A percentile compares a stretch with the other conserved stretches of the same genome.
Conservation (phyloP, 2,113 vertebrate species). For the Menidia beryllina region DNA sequence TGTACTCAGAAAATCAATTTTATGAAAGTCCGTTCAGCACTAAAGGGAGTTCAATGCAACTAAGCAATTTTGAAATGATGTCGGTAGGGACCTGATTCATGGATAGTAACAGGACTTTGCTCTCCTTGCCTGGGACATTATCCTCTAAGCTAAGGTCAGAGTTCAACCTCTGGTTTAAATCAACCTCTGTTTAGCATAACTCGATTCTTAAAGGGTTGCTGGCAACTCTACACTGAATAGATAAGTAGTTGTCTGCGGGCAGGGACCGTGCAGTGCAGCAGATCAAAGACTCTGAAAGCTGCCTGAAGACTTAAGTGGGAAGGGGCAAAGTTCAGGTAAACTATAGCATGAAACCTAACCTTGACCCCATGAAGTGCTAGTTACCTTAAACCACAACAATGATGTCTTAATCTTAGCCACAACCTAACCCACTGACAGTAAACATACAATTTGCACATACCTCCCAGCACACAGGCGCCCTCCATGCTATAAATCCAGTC, state of each 20-base stretch:
- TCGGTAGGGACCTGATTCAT: conserved; percentile 90
- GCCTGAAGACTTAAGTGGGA: conserved; percentile 39
- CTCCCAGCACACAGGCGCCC: conserved; percentile 53
- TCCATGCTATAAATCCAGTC: conserved; percentile 66
- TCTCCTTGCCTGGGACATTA: conserved; percentile 91
- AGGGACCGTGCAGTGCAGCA: conserved; percentile 44
- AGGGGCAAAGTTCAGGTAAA: conserved; percentile 62
- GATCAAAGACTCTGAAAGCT: conserved; percentile 65
- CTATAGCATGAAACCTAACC: conserved; percentile 54
- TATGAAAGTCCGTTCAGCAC: conserved; percentile 97
- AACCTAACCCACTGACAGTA: conserved; percentile 59
- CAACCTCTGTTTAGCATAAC: conserved; percentile 82
- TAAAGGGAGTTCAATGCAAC: conserved; percentile 96
- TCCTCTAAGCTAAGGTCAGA: conserved; percentile 88
- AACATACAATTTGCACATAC: conserved; percentile 56
- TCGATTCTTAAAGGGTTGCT: conserved; percentile 74
- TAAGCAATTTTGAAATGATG: conserved; percentile 98
- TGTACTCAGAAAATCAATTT: conserved; percentile 99
- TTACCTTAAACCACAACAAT: conserved; percentile 59
- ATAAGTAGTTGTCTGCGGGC: conserved; percentile 72
- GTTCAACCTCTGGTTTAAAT: conserved; percentile 85
- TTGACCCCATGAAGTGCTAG: conserved; percentile 64
- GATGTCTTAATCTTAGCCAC: conserved; percentile 59
- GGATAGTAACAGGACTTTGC: conserved; percentile 88
- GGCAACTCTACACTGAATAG: conserved; percentile 73